Percentiles rank a stretch among this genome's conserved stretches.
Conservation (phyloP, 2,797 vertebrate genomes). For the Sebastes alutus region DNA sequence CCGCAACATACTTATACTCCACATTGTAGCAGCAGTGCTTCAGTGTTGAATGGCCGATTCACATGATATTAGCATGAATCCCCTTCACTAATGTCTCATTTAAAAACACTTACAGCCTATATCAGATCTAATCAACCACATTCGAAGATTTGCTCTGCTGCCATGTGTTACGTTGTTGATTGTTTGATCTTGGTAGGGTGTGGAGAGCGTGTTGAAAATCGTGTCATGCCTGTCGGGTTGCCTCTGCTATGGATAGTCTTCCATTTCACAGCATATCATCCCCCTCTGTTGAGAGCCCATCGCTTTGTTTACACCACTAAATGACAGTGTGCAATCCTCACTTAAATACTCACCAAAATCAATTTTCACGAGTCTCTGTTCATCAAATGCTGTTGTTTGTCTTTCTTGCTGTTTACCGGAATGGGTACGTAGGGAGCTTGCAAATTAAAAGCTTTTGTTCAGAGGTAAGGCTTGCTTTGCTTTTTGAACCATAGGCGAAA, state of each 20-base stretch:
- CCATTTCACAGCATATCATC: conserved; percentile 66
- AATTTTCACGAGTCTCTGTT: conserved; percentile 55
- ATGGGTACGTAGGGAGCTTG: neutral
- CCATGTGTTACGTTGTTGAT: conserved; percentile 18
- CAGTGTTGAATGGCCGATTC: neutral
- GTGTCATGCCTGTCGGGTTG: conserved; percentile 56
- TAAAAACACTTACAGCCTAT: conserved; percentile 31
- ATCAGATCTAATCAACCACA: conserved; percentile 41
- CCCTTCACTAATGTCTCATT: conserved; percentile 26
- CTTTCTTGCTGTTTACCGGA: conserved; percentile 20
- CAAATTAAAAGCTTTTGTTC: conserved; percentile 19
- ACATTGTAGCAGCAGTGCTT: neutral
- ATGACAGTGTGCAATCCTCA: conserved; percentile 47
- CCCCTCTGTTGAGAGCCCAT: conserved; percentile 29
- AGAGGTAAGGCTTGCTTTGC: neutral
- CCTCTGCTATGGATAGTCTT: conserved; percentile 62
- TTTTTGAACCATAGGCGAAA: neutral
- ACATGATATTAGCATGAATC: conserved; percentile 4
- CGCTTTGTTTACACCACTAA: conserved; percentile 63
- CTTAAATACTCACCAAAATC: conserved; percentile 53
- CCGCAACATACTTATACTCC: neutral
- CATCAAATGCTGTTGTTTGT: conserved; percentile 56
- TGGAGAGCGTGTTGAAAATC: conserved; percentile 19
- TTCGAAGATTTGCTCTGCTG: conserved; percentile 35
- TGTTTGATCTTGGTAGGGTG: conserved; percentile 43